These are phyloP conservation scores for Macrostomum lignano DNA, from an alignment of 1,140 invertebrate species.

Conservation along the genomic window DNA sequence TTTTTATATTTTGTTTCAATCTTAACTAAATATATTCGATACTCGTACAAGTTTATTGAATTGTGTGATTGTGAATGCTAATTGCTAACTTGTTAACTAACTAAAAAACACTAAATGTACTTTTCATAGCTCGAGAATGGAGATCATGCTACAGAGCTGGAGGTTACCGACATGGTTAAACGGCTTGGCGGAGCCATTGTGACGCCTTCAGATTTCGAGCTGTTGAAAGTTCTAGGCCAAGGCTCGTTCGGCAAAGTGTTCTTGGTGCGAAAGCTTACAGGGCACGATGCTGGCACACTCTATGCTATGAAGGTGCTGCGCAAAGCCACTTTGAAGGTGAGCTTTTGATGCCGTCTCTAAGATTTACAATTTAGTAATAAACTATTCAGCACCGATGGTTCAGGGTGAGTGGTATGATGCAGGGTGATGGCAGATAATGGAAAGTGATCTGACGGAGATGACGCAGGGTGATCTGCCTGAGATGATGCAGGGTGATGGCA, in stretches of 20 bases:
- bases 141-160: constrained; percentile 37
- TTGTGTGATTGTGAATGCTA: too few species aligned
- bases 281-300: constrained; percentile 61
- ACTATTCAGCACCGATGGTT: constrained; percentile 6
- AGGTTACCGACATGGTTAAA: constrained; percentile 55
- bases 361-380: constrained; percentile 5
- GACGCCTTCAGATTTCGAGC: constrained; percentile 70
- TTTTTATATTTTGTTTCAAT: too few species aligned
- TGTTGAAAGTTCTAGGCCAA: constrained; percentile 90
- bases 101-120: neutral
- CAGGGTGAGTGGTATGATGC: too few species aligned
- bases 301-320: constrained; percentile 98
- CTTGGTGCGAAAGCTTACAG: constrained; percentile 63
- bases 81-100: constrained; percentile 2
- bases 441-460: too few species aligned
- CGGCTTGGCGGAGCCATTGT: constrained; percentile 71
- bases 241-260: constrained; percentile 93
- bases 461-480: too few species aligned
- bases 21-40: too few species aligned
- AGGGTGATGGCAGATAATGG: too few species aligned
- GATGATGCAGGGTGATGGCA: too few species aligned
- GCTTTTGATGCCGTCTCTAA: constrained; percentile 6
- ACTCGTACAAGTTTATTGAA: too few species aligned
- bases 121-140: constrained; percentile 5
- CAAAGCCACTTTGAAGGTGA: constrained; percentile 90